A percentile compares a stretch with the other conserved stretches of the same genome.
phyloP scores from a whole-genome alignment of 2,113 vertebrate species.

The Actenoides lindsayi region DNA sequence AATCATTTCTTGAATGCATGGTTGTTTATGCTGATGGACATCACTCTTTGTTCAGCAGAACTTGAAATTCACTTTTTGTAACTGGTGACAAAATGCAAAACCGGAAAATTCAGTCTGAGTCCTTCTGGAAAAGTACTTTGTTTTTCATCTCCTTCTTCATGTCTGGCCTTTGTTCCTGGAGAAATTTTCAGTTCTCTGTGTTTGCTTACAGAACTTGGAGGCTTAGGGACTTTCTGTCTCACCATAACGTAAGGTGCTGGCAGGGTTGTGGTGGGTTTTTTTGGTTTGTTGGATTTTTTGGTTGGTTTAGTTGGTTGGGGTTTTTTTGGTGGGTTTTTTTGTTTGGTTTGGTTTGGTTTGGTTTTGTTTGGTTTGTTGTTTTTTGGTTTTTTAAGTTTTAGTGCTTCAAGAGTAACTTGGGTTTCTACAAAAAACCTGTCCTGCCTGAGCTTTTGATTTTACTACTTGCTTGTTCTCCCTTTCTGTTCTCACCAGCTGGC shows the following conservation, averaged over 20 bases:
- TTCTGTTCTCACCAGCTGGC: conserved; percentile 70
- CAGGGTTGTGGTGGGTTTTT: not conserved
- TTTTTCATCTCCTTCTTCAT: not conserved
- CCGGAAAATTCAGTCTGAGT: not conserved
- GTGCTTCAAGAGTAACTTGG: not conserved
- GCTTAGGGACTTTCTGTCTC: not conserved
- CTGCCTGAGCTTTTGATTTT: conserved; percentile 4
- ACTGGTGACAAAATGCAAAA: not conserved
- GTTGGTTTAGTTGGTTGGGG: not conserved
- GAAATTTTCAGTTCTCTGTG: not conserved
- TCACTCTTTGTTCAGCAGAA: not conserved
- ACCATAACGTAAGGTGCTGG: fast-evolving
- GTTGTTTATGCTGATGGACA: not conserved
- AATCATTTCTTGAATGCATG: not conserved
- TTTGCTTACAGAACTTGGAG: not conserved
- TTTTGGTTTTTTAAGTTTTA: not conserved
- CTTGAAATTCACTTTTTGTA: not conserved
- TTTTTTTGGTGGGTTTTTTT: no score
- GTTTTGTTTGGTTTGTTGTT: no score
- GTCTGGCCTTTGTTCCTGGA: not conserved
- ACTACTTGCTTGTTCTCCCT: conserved; percentile 8
- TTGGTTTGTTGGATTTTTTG: no score
- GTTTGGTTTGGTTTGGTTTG: no score
- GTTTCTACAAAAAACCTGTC: not conserved
- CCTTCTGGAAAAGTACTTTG: not conserved